A percentile compares a stretch with the other conserved stretches of the same genome.
Conservation (phyloP, 2,113 vertebrate species). For the Tamias sibiricus region DNA sequence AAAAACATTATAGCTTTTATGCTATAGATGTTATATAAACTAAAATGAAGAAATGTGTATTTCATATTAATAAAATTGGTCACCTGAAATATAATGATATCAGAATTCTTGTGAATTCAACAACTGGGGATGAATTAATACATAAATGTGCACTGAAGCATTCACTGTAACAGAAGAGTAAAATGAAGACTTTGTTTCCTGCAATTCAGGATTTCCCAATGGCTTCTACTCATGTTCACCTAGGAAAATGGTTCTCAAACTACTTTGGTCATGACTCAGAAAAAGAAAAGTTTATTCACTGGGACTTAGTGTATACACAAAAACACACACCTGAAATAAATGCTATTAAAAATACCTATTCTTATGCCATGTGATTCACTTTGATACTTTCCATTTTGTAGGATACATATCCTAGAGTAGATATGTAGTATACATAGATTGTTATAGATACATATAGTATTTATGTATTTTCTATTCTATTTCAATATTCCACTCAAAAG, state of each 20-base stretch:
- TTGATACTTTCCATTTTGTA: not conserved
- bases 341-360: not conserved
- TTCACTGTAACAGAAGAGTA: not conserved
- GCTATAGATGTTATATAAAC: not conserved
- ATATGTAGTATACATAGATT: not conserved
- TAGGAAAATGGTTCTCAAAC: not conserved
- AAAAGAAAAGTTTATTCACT: not conserved
- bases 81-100: not conserved
- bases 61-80: slow-evolving; percentile 41
- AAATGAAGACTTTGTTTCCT: slow-evolving; percentile 12
- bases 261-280: not conserved
- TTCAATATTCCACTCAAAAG: slow-evolving; percentile 24
- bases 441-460: not conserved
- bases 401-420: not conserved
- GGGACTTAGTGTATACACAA: not conserved
- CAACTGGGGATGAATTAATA: not conserved
- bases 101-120: slow-evolving; percentile 44
- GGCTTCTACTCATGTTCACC: not conserved
- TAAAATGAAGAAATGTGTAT: slow-evolving; percentile 46
- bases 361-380: not conserved
- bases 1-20: slow-evolving; percentile 64
- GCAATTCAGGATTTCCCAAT: not conserved
- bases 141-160: not conserved
- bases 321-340: not conserved
- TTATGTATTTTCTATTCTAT: not conserved